Conservation (phyloP, 2,113 vertebrate species). For the Numenius arquata region DNA sequence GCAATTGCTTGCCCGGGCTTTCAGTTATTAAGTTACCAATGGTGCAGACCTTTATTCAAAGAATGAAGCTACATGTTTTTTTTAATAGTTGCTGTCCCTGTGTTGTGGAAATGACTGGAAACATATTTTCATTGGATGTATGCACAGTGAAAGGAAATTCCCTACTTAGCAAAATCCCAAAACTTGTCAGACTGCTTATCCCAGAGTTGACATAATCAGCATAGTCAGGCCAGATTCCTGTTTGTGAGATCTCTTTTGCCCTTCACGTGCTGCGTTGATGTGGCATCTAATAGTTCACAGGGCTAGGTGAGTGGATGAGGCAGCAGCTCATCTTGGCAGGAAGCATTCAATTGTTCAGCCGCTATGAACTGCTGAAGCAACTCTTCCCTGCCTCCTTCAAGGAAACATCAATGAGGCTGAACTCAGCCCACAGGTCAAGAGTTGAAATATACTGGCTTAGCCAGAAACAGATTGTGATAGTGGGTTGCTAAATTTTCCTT, state of each 20-base stretch:
- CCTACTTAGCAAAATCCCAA: not conserved
- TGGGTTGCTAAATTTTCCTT: not conserved
- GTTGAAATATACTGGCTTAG: not conserved
- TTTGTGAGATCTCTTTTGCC: not conserved
- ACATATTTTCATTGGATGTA: not conserved
- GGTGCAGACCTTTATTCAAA: not conserved
- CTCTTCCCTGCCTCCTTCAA: not conserved
- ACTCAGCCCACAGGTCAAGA: not conserved
- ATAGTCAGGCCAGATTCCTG: not conserved
- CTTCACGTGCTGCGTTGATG: not conserved
- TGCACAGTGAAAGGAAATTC: not conserved
- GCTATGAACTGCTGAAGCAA: not conserved
- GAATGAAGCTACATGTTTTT: not conserved
- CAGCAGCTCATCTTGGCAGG: not conserved
- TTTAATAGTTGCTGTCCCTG: not conserved
- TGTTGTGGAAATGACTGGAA: not conserved
- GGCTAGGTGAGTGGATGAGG: rapidly evolving
- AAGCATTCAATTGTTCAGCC: not conserved
- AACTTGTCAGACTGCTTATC: not conserved
- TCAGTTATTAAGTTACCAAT: not conserved
- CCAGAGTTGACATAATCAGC: not conserved
- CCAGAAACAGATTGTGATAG: not conserved
- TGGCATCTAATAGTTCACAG: not conserved
- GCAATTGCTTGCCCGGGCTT: not conserved
- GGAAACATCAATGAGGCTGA: not conserved